Conservation (phyloP, 2,113 vertebrate genomes). For the Tetrax tetrax region DNA sequence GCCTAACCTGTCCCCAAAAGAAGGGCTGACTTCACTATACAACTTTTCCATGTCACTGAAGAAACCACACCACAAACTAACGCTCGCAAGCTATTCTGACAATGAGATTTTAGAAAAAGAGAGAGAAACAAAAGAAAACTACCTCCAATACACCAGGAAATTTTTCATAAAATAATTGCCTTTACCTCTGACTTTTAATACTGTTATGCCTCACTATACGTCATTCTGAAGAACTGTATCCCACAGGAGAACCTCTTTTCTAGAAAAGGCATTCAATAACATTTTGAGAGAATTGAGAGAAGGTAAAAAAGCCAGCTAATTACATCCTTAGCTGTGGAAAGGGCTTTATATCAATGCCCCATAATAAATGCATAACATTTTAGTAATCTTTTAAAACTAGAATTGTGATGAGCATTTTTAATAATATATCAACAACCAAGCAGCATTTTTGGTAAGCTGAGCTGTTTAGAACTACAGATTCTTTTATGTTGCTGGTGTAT, state of each 20-base stretch:
- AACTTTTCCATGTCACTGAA: neutral
- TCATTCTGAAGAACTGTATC: neutral
- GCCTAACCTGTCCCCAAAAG: neutral
- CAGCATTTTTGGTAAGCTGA: neutral
- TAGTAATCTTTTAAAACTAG: neutral
- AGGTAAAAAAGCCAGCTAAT: neutral
- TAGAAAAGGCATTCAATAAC: neutral
- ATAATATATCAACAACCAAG: neutral
- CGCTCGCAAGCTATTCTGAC: neutral
- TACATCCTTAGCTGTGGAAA: neutral
- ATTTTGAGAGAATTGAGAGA: neutral
- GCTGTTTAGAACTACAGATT: neutral
- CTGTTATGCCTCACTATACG: neutral
- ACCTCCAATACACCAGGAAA: neutral
- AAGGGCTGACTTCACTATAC: neutral
- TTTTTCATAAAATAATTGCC: neutral
- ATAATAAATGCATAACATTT: neutral
- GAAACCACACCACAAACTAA: neutral
- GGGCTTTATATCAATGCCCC: neutral
- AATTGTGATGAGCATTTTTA: neutral
- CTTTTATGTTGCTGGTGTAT: neutral
- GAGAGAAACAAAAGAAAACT: neutral
- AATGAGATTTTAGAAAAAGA: neutral
- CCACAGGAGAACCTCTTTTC: neutral
- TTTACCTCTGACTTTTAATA: neutral